Evolutionary conservation across 2,888 invertebrate species (phyloP), one percentile per base, ranked within the genome.

Genomic region (Gisinianus flammeolus): DNA sequence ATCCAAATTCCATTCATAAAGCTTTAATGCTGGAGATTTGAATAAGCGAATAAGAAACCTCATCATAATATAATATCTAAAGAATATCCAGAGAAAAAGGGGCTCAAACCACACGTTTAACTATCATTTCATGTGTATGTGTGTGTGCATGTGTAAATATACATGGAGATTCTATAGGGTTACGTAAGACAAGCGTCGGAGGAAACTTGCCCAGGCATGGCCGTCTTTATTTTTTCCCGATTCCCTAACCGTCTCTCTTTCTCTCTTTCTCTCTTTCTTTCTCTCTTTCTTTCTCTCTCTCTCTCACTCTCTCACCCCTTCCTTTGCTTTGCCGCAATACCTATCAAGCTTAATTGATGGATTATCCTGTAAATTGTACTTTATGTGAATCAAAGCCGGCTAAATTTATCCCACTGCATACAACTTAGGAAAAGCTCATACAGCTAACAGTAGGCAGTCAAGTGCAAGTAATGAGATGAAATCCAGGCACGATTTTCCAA

Each of bases 261-360:
- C 81, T 76, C 79, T 79, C 75, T 58, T 31, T 67, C 69, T 10
- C 33, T 71, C 77, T 75, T 6, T 35, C 35, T 5, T 35, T 35
- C 35, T 8, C 12, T 35, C 35, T 35, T 35, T 35, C 35, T 35
- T 35, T 35, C 6, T 5, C 12, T 12, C 35, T 35, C 12, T 35
- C 35, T 19, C 44, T 44, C 19, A 16, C 44, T 44, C 44, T 44
- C 66, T 77, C 79, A 79, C 77, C 81, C 81, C 79, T 81, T 79
- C 76, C 71, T 26, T 69, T 70, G 22, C 52, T 73, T 80, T 78
- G 77, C 79, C 81, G 80, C 81, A 82, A 81, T 82, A 82, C 80
- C 82, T 82, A 81, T 82, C 82, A 82, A 76, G 75, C 76, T 79
- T 82, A 82, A 82, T 82, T 82, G 82, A 82, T 82, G 82, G 82